Base-by-base conservation (phyloP, 2,113 vertebrate genomes). In the Ariopsis seemanni region DNA sequence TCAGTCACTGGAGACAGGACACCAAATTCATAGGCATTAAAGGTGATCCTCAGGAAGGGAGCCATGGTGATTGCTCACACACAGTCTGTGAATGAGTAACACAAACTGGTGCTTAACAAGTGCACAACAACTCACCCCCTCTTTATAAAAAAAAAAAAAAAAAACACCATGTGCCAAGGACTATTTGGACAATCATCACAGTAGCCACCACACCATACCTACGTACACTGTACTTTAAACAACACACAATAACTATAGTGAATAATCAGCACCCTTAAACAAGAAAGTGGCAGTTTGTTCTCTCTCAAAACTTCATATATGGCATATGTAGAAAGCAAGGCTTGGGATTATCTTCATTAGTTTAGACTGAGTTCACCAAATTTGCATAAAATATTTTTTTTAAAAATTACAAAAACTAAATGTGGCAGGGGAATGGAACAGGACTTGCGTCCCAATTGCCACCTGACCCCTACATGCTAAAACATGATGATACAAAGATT, bases 31-130 rank as follows among this genome's bases (percentile, higher is more conserved):
- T 95, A 99, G 0, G 97, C 95, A 85, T 97, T 99, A 93, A 99
- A 99, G 87, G 97, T 93, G 27, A 99, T 98, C 87, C 98, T 95
- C 91, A 99, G 93, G 93, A 99, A 99, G 10, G 98, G 98, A 18
- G 98, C 95, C 98, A 99, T 99, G 91, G 87, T 91, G 92, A 87
- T 50, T 8, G 71, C 84, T 87, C 85, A 83, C 88, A 82, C 85
- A 92, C 85, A 89, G 90, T 93, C 94, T 89, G 67, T 84, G 63
- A 85, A 86, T 5, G 77, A 81, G n/a, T 12, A 11, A 85, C 25
- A 85, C 58, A 75, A 52, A 79, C 7, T 48, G 9, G 42, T n/a
- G 30, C 14, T 53, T 79, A 82, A 72, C n/a, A 86, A 60, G 65
- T 20, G 63, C 17, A 87, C 30, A 48, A 22, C 67, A 48, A 22